Conservation (phyloP, 2,797 vertebrate species). For the Threskiornis aethiopicus region DNA sequence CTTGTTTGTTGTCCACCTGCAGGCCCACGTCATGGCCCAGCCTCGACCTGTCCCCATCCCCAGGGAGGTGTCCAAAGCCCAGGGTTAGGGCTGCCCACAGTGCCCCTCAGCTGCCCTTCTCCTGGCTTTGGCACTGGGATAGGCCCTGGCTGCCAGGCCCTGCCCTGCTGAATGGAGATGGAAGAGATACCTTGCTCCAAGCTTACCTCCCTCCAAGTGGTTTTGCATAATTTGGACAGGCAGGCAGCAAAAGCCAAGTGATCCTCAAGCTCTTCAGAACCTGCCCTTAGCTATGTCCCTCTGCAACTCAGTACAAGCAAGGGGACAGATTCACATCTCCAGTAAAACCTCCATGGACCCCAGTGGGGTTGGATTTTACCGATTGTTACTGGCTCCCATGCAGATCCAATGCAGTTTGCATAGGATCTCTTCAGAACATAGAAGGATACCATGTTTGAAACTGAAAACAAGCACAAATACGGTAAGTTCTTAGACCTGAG, state of each 20-base stretch:
- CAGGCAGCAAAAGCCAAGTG: neutral
- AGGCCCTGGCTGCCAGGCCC: neutral
- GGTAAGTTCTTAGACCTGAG: neutral
- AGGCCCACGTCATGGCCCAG: rapidly evolving
- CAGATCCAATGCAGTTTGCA: neutral
- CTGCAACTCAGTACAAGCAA: neutral
- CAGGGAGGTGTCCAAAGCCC: neutral
- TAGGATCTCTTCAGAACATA: neutral
- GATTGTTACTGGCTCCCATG: neutral
- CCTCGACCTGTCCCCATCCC: rapidly evolving
- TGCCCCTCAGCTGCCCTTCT: neutral
- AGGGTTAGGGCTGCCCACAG: rapidly evolving
- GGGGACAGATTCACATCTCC: no score
- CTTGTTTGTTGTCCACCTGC: neutral
- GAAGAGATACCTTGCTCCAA: neutral
- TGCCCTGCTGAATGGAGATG: neutral
- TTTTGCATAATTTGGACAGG: neutral
- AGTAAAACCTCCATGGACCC: neutral
- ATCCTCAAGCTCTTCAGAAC: neutral
- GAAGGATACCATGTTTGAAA: neutral
- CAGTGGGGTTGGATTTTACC: neutral
- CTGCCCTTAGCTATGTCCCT: neutral
- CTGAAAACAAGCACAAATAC: neutral
- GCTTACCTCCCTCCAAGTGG: neutral
- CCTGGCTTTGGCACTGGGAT: neutral